Base-by-base conservation (phyloP, 2,888 invertebrate species). In the Ophion costatus region DNA sequence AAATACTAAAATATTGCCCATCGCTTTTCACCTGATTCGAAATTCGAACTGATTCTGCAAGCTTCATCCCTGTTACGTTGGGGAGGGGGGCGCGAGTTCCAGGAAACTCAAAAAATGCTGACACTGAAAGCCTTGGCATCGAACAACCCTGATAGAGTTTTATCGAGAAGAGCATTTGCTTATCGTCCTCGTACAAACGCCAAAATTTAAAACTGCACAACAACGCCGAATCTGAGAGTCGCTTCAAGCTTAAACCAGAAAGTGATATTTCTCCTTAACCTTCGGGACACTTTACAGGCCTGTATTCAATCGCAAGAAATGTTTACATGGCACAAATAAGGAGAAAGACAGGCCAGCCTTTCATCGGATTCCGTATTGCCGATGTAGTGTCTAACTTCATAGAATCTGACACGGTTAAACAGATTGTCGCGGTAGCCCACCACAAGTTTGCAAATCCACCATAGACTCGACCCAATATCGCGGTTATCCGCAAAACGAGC, bases 191-290 rank as follows among this genome's bases (percentile, higher is more conserved):
- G 38, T 38, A 38, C 38, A 38, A 38, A 38, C 1, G 38, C 9
- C 38, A 9, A 38, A 38, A 9, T 38, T 38, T 7, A 38, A 38
- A 38, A 38, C 38, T 24, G 51, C 51, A 24, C 22, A 22, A 24
- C 20, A 74, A 63, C 42, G 20, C 38, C 33, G 42, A 70, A 76
- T 57, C 64, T 57, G 42, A 20, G 56, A 20, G 56, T 71, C 70
- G 56, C 17, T 75, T 61, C 14, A 51, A 57, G 57, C 51, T 59
- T n/a, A 57, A 70, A 57, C 20, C n/a, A 17, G 63, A 63, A 24
- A 38, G 38, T 45, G 14, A 63, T 22, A 33, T 42, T 7, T 63
- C 24, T 4, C 56, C 24, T 7, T 29, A 29, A 29, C 9, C 56
- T 29, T 56, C 14, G 6, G 20, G 51, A 7, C 10, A 22, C 6